Evolutionary conservation across 2,888 invertebrate genomes (phyloP).

Genomic region (Colostygia pectinataria): DNA sequence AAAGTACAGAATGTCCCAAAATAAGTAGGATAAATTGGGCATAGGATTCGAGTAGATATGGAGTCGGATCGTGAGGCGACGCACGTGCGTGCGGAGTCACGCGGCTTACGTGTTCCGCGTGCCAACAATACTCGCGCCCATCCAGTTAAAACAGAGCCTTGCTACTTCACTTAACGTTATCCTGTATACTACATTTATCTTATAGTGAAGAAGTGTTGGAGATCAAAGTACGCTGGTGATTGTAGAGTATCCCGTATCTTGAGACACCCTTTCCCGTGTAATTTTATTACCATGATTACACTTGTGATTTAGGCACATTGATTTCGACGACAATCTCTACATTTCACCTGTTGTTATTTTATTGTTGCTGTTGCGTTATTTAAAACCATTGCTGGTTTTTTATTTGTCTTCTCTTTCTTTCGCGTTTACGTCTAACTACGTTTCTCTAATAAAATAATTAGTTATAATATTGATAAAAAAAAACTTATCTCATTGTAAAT

Average conservation of each 20-base stretch:
- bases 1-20: conserved; percentile 51
- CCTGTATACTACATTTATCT: conserved; percentile 16
- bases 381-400: neutral
- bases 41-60: conserved; percentile 58
- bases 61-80: conserved; percentile 52
- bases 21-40: conserved; percentile 66
- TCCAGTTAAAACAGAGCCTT: conserved; percentile 50
- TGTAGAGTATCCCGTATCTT: conserved; percentile 43
- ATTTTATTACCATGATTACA: conserved; percentile 35
- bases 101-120: conserved; percentile 57
- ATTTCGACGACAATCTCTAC: conserved; percentile 22
- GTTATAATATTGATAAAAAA: no score
- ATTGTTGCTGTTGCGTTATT: neutral
- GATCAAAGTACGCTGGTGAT: conserved; percentile 44
- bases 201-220: conserved; percentile 25
- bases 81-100: conserved; percentile 68
- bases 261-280: conserved; percentile 42
- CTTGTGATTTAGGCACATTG: conserved; percentile 27
- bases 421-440: no score
- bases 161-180: conserved; percentile 26
- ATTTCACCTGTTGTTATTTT: conserved; percentile 20
- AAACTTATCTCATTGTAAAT: no score
- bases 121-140: conserved; percentile 44
- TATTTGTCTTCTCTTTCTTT: no score
- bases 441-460: no score